A percentile compares a stretch with the other conserved stretches of the same genome.
Conservation (phyloP, 2,888 invertebrate genomes). For the Taphrorychus bicolor region DNA sequence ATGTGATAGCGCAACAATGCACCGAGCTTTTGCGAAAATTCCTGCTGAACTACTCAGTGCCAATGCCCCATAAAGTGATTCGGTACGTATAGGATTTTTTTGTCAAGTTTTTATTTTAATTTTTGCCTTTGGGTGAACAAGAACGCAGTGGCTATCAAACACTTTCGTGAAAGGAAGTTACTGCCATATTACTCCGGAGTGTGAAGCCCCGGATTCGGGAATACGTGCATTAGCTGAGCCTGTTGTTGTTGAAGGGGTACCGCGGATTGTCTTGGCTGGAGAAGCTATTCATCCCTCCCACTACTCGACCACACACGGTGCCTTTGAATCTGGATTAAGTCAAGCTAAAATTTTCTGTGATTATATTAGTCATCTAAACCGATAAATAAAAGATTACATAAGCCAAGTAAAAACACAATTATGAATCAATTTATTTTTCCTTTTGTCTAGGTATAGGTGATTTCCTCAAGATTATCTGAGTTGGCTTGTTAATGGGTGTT, state of each 20-base stretch:
- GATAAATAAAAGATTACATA: too few species aligned
- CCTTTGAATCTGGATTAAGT: conserved; percentile 65
- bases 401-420: too few species aligned
- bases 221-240: conserved; percentile 60
- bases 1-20: conserved; percentile 63
- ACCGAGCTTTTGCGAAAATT: conserved; percentile 63
- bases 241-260: conserved; percentile 56
- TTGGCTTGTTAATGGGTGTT: too few species aligned
- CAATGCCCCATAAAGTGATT: conserved; percentile 60
- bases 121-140: conserved; percentile 46
- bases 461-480: too few species aligned
- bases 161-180: conserved; percentile 67
- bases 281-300: conserved; percentile 65
- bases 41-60: conserved; percentile 60
- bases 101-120: not conserved
- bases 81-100: conserved; percentile 55
- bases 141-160: conserved; percentile 66
- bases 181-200: conserved; percentile 64
- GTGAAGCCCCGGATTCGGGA: conserved; percentile 58
- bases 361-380: not conserved
- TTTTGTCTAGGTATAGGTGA: too few species aligned
- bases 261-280: conserved; percentile 68
- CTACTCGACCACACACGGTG: conserved; percentile 74
- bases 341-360: conserved; percentile 59
- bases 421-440: too few species aligned